A percentile compares a stretch with the other conserved stretches of the same genome.
Conservation (phyloP, 2,113 vertebrate species). For the Thamnaconus septentrionalis region DNA sequence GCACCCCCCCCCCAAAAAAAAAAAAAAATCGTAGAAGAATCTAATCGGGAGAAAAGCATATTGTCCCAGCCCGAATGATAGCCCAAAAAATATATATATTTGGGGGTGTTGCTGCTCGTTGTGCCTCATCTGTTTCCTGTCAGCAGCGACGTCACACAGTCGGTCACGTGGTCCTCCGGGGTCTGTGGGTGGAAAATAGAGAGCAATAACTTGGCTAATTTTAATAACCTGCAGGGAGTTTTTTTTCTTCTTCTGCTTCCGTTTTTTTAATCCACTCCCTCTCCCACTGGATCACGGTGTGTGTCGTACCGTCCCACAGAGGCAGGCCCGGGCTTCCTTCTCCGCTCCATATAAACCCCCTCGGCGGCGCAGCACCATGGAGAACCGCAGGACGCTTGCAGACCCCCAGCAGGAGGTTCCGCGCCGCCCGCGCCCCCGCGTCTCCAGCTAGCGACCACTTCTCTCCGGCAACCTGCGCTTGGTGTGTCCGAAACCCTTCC, state of each 20-base stretch:
- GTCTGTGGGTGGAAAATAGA: slow-evolving; percentile 36
- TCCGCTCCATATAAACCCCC: slow-evolving; percentile 45
- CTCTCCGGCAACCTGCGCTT: not conserved
- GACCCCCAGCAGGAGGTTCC: slow-evolving; percentile 21
- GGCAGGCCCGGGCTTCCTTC: slow-evolving; percentile 17
- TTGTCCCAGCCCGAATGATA: too few species aligned
- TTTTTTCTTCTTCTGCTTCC: too few species aligned
- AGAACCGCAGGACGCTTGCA: slow-evolving; percentile 39
- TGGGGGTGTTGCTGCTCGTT: too few species aligned
- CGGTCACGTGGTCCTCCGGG: slow-evolving; percentile 25
- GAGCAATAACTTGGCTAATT: slow-evolving; percentile 27
- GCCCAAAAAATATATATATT: too few species aligned
- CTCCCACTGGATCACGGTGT: not conserved
- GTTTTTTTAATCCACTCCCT: not conserved
- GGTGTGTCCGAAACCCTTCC: too few species aligned
- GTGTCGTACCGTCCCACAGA: not conserved
- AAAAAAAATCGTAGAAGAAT: too few species aligned
- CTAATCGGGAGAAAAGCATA: too few species aligned
- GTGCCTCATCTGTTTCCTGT: slow-evolving; percentile 26
- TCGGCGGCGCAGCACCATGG: slow-evolving; percentile 49
- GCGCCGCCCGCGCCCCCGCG: not conserved
- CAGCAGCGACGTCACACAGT: slow-evolving; percentile 13
- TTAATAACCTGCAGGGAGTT: too few species aligned
- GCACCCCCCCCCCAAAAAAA: too few species aligned
- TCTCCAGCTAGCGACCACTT: slow-evolving; percentile 17